phyloP scores from a whole-genome alignment of 2,113 vertebrate genomes.

The Gymnocephalus cernua region DNA sequence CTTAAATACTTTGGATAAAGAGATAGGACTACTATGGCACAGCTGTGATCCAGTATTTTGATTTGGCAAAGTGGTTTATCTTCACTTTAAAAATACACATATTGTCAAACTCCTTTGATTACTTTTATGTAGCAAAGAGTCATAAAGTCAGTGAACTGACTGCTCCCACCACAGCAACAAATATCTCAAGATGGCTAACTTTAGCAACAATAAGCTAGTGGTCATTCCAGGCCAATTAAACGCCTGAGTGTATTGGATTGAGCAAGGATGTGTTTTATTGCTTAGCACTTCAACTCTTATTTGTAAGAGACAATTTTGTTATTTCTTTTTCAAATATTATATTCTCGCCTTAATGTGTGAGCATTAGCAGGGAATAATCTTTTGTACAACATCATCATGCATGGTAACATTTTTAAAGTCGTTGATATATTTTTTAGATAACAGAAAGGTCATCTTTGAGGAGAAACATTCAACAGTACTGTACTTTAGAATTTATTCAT shows the following conservation, averaged over 20 bases:
- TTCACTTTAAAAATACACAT: neutral
- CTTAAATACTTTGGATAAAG: neutral
- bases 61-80: neutral
- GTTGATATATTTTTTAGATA: neutral
- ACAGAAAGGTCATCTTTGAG: neutral
- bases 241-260: neutral
- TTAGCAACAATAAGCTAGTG: neutral
- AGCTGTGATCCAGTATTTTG: too few relatives aligned
- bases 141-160: neutral
- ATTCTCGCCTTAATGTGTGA: neutral
- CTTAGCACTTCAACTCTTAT: neutral
- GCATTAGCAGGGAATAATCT: neutral
- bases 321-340: neutral
- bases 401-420: neutral
- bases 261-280: neutral
- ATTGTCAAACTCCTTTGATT: neutral
- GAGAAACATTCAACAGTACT: constrained; percentile 8
- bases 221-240: neutral
- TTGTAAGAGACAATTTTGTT: neutral
- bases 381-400: neutral
- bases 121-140: neutral
- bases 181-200: neutral
- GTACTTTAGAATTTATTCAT: neutral
- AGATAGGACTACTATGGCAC: too few relatives aligned
- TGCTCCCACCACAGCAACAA: neutral